Conservation (phyloP, 2,888 invertebrate species). For the Drosophila planitibia region DNA sequence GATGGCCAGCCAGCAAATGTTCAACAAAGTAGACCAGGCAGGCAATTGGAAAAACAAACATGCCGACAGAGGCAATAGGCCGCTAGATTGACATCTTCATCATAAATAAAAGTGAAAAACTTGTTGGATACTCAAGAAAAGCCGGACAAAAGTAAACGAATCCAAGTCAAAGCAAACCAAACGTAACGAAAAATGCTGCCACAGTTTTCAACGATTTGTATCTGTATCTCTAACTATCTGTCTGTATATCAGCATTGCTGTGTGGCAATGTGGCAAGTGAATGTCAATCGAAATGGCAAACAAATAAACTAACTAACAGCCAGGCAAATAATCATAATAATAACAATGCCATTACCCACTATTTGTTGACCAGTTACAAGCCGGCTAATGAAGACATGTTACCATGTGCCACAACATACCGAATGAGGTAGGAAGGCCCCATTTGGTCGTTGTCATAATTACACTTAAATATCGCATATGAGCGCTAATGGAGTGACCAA, state of each 20-base stretch:
- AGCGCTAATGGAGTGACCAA: slow-evolving; percentile 69
- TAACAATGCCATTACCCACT: slow-evolving; percentile 63
- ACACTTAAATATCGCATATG: slow-evolving; percentile 71
- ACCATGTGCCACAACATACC: slow-evolving; percentile 15
- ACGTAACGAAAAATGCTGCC: slow-evolving; percentile 53
- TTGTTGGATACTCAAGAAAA: slow-evolving; percentile 46
- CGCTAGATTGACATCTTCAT: slow-evolving; percentile 82
- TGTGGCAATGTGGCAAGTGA: slow-evolving; percentile 73
- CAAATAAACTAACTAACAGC: slow-evolving; percentile 57
- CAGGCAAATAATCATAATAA: slow-evolving; percentile 70
- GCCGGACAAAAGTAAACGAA: slow-evolving; percentile 39
- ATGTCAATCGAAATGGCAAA: slow-evolving; percentile 78
- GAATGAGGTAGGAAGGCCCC: slow-evolving; percentile 5
- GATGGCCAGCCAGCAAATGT: slow-evolving; percentile 19
- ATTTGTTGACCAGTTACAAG: slow-evolving; percentile 38
- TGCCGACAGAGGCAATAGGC: slow-evolving; percentile 63
- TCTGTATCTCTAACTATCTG: slow-evolving; percentile 14
- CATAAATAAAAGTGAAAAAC: slow-evolving; percentile 83
- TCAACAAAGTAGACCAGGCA: slow-evolving; percentile 38
- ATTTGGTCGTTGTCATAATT: slow-evolving; percentile 62
- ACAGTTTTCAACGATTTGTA: slow-evolving; percentile 60
- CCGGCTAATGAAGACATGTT: slow-evolving; percentile 66
- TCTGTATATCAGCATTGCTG: slow-evolving; percentile 22
- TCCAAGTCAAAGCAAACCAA: slow-evolving; percentile 22
- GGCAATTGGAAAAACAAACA: slow-evolving; percentile 76